Conservation (phyloP, 1,140 invertebrate genomes). For the Paracyclopina nana region DNA sequence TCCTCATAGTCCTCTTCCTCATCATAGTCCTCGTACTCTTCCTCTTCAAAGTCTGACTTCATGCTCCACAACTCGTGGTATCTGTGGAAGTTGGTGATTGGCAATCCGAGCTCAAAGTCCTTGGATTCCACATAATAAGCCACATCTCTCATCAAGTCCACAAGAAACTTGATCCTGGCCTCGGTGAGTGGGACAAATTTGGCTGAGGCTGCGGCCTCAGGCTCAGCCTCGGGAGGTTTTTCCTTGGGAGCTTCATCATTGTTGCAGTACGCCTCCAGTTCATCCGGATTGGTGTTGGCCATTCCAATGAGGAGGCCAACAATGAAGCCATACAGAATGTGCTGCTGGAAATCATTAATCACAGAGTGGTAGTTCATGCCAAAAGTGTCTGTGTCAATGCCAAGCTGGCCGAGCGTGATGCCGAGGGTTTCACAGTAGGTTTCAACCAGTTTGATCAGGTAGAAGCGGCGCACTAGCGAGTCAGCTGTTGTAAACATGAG, state of each 20-base stretch:
- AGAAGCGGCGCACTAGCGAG: conserved; percentile 7
- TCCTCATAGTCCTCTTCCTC: too few species aligned
- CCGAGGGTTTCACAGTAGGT: conserved; percentile 11
- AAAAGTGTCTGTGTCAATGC: conserved; percentile 15
- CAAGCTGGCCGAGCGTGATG: conserved; percentile 12
- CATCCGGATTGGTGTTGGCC: conserved; percentile 7
- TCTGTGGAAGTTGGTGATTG: conserved; percentile 12
- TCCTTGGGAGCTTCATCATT: neutral
- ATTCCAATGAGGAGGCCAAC: conserved; percentile 13
- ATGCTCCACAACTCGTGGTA: conserved; percentile 16
- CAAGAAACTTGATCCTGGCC: conserved; percentile 4
- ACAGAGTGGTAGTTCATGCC: neutral
- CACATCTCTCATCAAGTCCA: conserved; percentile 16
- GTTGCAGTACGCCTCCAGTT: neutral
- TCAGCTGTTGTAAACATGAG: conserved; percentile 4
- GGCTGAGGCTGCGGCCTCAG: too few species aligned
- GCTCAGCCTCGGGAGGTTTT: neutral
- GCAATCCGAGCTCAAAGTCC: conserved; percentile 14
- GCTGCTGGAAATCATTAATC: conserved; percentile 4
- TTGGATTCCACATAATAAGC: conserved; percentile 14
- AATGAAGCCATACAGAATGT: conserved; percentile 16
- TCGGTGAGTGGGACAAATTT: conserved; percentile 3
- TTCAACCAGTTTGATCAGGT: conserved; percentile 13
- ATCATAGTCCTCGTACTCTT: neutral
- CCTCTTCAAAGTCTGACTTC: conserved; percentile 2